A percentile compares a stretch with the other conserved stretches of the same genome.
phyloP scores from a whole-genome alignment of 2,888 invertebrate species.

The Trachelus stipa region DNA sequence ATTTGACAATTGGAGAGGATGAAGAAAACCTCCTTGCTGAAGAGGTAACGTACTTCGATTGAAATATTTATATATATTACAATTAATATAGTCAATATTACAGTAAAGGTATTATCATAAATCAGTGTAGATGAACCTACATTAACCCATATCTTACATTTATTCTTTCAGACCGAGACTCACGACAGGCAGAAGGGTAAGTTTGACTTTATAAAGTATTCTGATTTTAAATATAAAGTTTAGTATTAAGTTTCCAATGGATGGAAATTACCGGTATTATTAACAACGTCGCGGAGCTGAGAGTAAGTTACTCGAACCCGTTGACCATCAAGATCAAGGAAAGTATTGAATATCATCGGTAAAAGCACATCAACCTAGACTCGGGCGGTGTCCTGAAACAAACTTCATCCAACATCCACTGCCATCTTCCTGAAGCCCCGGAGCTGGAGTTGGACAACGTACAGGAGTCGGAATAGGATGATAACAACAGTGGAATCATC shows the following conservation, averaged over 20 bases:
- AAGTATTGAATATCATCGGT: constrained; percentile 19
- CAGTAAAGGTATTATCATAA: background rate
- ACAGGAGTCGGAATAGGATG: background rate
- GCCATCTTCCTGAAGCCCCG: background rate
- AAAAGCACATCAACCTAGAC: background rate
- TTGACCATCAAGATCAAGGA: constrained; percentile 38
- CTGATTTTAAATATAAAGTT: constrained; percentile 15
- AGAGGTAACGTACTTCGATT: constrained; percentile 72
- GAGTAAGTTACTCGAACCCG: constrained; percentile 34
- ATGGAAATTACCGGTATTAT: constrained; percentile 34
- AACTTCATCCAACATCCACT: background rate
- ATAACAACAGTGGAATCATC: background rate
- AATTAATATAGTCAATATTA: background rate
- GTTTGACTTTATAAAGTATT: constrained; percentile 31
- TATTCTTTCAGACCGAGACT: constrained; percentile 58
- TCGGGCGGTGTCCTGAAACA: background rate
- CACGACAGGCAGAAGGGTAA: constrained; percentile 63
- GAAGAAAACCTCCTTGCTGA: constrained; percentile 81
- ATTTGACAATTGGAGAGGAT: constrained; percentile 84
- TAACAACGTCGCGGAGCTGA: constrained; percentile 22
- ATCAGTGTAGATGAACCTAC: background rate
- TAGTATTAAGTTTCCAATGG: constrained; percentile 25
- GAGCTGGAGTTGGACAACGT: background rate
- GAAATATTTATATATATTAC: background rate
- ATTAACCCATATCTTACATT: constrained; percentile 7